phyloP scores from a whole-genome alignment of 2,888 invertebrate species.

The Hymenopus coronatus region DNA sequence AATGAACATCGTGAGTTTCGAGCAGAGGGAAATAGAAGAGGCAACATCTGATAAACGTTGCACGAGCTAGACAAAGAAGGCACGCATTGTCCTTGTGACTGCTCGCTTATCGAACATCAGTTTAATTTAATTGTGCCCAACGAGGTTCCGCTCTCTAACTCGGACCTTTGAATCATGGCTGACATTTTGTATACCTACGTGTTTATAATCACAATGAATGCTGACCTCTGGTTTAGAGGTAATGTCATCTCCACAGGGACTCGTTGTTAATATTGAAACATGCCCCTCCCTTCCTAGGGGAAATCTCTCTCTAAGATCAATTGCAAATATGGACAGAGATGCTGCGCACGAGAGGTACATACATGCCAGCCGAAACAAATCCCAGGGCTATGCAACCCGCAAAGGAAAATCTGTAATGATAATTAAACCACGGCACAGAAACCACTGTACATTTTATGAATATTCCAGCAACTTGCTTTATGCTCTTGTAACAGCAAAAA shows the following conservation, averaged over 20 bases:
- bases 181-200: background rate
- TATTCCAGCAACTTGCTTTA: too few relatives aligned
- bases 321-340: background rate
- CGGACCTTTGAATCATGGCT: background rate
- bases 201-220: background rate
- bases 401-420: background rate
- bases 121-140: background rate
- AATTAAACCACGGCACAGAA: background rate
- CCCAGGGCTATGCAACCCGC: background rate
- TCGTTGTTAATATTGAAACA: background rate
- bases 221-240: background rate
- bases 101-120: background rate
- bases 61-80: background rate
- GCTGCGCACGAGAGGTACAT: background rate
- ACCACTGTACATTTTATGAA: too few relatives aligned
- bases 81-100: background rate
- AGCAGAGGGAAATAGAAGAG: background rate
- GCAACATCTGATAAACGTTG: background rate
- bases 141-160: background rate
- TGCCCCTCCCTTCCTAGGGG: background rate
- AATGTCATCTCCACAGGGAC: background rate
- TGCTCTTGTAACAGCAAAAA: too few relatives aligned
- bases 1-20: background rate
- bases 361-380: background rate
- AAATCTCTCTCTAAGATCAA: background rate